These are phyloP conservation scores for Pocillopora damicornis DNA, from an alignment of 64 coral and sea anemone genomes.

Conservation along the genomic window DNA sequence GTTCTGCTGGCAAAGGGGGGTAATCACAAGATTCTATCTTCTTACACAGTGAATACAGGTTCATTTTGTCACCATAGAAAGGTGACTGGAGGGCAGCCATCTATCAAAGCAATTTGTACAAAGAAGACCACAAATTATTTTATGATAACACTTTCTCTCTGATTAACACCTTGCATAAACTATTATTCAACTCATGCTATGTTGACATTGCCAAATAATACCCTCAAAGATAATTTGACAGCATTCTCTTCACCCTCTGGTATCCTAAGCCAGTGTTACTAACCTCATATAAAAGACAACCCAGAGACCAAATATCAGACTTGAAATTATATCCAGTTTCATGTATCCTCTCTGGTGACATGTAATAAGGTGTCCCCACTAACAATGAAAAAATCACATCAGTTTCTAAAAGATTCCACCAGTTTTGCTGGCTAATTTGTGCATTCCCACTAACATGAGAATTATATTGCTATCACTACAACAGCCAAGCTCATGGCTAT, in stretches of 20 bases:
- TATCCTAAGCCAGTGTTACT: not conserved
- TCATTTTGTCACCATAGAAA: conserved; percentile 98
- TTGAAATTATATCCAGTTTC: conserved; percentile 99
- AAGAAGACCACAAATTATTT: not conserved
- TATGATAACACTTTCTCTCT: not conserved
- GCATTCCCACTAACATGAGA: no score
- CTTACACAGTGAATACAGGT: conserved; percentile 94
- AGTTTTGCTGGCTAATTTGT: no score
- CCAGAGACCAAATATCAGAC: conserved; percentile 96
- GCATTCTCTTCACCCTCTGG: not conserved
- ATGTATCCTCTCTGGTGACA: conserved; percentile 99
- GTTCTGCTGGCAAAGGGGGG: conserved; percentile 86
- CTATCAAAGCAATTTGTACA: conserved; percentile 19
- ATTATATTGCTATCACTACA: no score
- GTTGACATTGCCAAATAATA: not conserved
- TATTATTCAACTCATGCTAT: not conserved
- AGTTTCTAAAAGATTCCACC: no score
- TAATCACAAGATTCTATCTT: conserved; percentile 99
- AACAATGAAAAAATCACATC: not conserved
- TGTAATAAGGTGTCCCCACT: conserved; percentile 99
- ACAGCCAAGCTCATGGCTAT: no score
- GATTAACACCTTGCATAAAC: no score
- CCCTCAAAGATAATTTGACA: not conserved
- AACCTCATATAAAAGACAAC: conserved; percentile 98
- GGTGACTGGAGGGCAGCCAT: conserved; percentile 99